These are phyloP conservation scores for Chydorus sphaericus DNA, from an alignment of 2,888 invertebrate species.

Conservation along the genomic window DNA sequence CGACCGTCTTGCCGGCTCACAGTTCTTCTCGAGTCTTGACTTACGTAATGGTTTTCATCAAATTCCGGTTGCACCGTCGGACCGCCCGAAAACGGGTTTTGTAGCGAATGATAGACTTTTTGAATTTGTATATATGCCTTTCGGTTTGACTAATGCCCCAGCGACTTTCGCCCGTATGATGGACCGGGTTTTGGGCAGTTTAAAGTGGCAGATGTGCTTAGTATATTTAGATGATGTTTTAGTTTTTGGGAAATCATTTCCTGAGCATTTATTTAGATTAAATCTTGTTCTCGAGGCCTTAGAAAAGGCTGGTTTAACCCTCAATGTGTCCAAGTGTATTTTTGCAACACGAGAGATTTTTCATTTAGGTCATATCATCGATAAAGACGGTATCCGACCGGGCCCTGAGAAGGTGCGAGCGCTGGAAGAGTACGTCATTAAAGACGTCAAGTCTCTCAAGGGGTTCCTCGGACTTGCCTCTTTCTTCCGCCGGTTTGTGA, in stretches of 20 bases:
- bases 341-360: neutral
- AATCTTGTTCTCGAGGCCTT: neutral
- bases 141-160: constrained; percentile 28
- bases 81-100: constrained; percentile 26
- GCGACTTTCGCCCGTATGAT: constrained; percentile 17
- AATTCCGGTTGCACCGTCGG: constrained; percentile 23
- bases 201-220: constrained; percentile 19
- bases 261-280: neutral
- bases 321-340: neutral
- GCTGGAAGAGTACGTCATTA: neutral
- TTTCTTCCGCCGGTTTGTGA: constrained; percentile 7
- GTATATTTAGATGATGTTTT: constrained; percentile 25
- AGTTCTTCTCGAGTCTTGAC: constrained; percentile 25
- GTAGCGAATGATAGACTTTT: constrained; percentile 28
- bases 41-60: constrained; percentile 25
- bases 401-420: neutral
- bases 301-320: neutral
- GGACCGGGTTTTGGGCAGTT: constrained; percentile 15
- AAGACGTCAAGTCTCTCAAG: neutral
- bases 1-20: constrained; percentile 23
- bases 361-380: constrained; percentile 1
- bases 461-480: neutral
- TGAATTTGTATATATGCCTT: constrained; percentile 27
- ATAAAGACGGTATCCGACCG: constrained; percentile 2
- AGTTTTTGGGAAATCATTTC: neutral